A percentile compares a stretch with the other conserved stretches of the same genome.
These are phyloP conservation scores for Phortica variegata DNA, from an alignment of 1,140 invertebrate species.

Conservation along the genomic window DNA sequence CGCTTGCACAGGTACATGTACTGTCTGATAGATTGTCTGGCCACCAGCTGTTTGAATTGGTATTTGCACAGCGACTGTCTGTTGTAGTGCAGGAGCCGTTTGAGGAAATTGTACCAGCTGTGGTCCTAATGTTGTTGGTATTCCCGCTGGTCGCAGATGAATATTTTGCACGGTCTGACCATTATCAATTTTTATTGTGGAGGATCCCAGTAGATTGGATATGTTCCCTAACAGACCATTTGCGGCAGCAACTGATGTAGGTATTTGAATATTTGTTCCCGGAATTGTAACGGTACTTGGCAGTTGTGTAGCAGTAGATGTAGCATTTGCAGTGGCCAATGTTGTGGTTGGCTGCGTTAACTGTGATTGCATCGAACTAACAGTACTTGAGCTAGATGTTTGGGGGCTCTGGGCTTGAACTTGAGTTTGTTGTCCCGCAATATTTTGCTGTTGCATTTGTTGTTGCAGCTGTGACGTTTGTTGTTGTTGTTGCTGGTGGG, in stretches of 20 bases:
- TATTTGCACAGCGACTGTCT: slow-evolving; percentile 85
- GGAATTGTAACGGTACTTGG: slow-evolving; percentile 62
- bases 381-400: not conserved
- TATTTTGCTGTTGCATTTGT: slow-evolving; percentile 16
- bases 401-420: not conserved
- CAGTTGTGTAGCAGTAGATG: slow-evolving; percentile 16
- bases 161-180: slow-evolving; percentile 58
- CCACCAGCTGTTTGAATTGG: slow-evolving; percentile 86
- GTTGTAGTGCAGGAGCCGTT: slow-evolving; percentile 68
- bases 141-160: slow-evolving; percentile 63
- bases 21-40: slow-evolving; percentile 89
- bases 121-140: slow-evolving; percentile 38
- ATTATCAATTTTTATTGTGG: slow-evolving; percentile 44
- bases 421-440: not conserved
- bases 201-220: slow-evolving; percentile 23
- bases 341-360: not conserved
- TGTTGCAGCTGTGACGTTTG: slow-evolving; percentile 14
- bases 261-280: slow-evolving; percentile 64
- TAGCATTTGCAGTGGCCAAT: slow-evolving; percentile 4
- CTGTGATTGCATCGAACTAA: not conserved
- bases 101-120: slow-evolving; percentile 71
- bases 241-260: slow-evolving; percentile 47
- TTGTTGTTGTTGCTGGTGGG: slow-evolving; percentile 25
- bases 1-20: slow-evolving; percentile 85
- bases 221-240: slow-evolving; percentile 45